phyloP scores from a whole-genome alignment of 2,797 vertebrate species.

The Dallia pectoralis region DNA sequence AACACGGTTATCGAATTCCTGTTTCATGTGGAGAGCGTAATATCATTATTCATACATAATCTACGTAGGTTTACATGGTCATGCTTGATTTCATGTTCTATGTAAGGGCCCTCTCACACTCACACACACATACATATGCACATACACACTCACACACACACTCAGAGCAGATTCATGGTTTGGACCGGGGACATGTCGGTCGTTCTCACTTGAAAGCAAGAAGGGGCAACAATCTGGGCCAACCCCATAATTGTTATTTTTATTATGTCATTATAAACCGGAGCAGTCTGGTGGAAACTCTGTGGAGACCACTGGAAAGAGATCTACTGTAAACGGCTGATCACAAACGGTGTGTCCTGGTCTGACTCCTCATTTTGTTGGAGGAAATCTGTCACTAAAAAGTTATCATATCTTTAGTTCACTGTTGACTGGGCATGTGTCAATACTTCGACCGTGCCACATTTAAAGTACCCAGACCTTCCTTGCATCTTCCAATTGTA shows the following conservation, averaged over 20 bases:
- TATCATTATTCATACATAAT: too few relatives aligned
- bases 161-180: slow-evolving; percentile 40
- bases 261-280: too few relatives aligned
- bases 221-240: slow-evolving; percentile 20
- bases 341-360: background rate
- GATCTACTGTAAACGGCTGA: slow-evolving; percentile 51
- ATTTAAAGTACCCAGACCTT: background rate
- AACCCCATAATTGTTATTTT: slow-evolving; percentile 50
- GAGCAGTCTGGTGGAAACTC: slow-evolving; percentile 40
- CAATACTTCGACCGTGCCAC: background rate
- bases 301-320: slow-evolving; percentile 42
- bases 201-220: slow-evolving; percentile 29
- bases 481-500: background rate
- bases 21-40: too few relatives aligned
- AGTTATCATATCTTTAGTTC: too few relatives aligned
- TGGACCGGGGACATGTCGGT: slow-evolving; percentile 1
- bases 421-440: background rate
- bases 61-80: too few relatives aligned
- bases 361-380: too few relatives aligned
- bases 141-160: background rate
- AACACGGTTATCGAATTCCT: too few relatives aligned
- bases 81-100: background rate
- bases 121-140: slow-evolving; percentile 27
- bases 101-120: background rate
- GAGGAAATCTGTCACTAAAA: too few relatives aligned